These are phyloP conservation scores for Catostylus mosaicus DNA, from an alignment of 30 jellyfish, hydroid and myxozoan genomes.

Conservation along the genomic window DNA sequence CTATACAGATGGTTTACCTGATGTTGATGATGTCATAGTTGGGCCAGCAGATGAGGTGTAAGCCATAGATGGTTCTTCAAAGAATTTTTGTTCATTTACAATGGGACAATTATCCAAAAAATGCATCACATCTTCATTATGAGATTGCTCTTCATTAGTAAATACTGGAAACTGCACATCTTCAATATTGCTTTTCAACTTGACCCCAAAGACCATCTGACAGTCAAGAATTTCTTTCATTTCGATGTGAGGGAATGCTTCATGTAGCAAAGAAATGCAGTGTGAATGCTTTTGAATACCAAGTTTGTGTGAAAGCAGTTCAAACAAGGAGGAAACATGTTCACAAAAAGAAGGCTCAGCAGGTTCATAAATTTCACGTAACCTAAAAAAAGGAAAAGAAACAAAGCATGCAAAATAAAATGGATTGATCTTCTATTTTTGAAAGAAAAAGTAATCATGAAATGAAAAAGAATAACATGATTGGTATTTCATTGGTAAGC, in stretches of 20 bases:
- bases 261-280: conserved; percentile 36
- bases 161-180: conserved; percentile 40
- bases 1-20: too few species aligned
- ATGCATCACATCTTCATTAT: conserved; percentile 23
- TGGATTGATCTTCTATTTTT: too few species aligned
- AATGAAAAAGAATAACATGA: too few species aligned
- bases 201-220: conserved; percentile 60
- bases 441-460: too few species aligned
- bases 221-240: conserved; percentile 44
- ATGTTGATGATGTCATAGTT: background rate
- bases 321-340: conserved; percentile 46
- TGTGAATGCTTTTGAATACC: conserved; percentile 41
- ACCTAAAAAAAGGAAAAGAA: conserved; percentile 6
- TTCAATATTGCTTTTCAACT: conserved; percentile 19
- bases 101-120: conserved; percentile 19
- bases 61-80: conserved; percentile 22
- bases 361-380: conserved; percentile 39
- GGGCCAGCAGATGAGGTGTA: conserved; percentile 8
- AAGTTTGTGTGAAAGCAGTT: conserved; percentile 41
- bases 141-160: conserved; percentile 49
- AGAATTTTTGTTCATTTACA: background rate
- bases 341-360: conserved; percentile 56
- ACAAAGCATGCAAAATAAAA: too few species aligned
- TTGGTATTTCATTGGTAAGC: too few species aligned
- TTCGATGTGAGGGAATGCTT: conserved; percentile 55